Evolutionary conservation across 2,113 vertebrate species (phyloP).

Genomic region (Hypanus sabinus): DNA sequence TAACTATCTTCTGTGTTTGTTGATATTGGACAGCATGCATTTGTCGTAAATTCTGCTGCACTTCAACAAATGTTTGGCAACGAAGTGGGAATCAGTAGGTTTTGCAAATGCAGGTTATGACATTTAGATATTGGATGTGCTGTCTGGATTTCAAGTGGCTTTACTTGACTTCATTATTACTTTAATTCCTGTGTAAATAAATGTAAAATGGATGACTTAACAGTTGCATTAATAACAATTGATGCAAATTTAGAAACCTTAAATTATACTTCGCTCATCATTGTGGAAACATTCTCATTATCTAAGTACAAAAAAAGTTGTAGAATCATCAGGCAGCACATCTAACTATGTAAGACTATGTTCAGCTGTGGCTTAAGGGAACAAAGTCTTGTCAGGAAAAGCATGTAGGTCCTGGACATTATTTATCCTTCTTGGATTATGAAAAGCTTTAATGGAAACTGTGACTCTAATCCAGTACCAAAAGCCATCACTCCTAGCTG

Average conservation of each 20-base stretch:
- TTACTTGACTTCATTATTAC: background rate
- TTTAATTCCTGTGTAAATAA: background rate
- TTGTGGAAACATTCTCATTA: background rate
- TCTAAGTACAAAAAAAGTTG: background rate
- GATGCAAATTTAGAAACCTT: background rate
- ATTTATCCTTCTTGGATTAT: background rate
- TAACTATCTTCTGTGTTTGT: background rate
- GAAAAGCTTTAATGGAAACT: background rate
- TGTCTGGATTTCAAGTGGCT: background rate
- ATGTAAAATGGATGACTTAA: background rate
- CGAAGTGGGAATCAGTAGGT: too few relatives aligned
- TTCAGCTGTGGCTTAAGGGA: background rate
- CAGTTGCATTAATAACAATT: background rate
- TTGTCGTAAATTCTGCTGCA: background rate
- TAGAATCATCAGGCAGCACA: too few relatives aligned
- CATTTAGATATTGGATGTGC: too few relatives aligned
- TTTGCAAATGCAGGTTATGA: too few relatives aligned
- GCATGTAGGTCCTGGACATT: background rate
- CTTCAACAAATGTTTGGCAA: too few relatives aligned
- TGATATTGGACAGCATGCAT: background rate
- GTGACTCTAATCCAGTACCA: background rate
- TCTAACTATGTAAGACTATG: background rate
- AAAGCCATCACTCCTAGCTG: background rate
- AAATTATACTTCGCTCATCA: background rate
- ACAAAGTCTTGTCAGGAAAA: background rate